A percentile compares a stretch with the other conserved stretches of the same genome.
Conservation (phyloP, 2,888 invertebrate species). For the Myopa testacea region DNA sequence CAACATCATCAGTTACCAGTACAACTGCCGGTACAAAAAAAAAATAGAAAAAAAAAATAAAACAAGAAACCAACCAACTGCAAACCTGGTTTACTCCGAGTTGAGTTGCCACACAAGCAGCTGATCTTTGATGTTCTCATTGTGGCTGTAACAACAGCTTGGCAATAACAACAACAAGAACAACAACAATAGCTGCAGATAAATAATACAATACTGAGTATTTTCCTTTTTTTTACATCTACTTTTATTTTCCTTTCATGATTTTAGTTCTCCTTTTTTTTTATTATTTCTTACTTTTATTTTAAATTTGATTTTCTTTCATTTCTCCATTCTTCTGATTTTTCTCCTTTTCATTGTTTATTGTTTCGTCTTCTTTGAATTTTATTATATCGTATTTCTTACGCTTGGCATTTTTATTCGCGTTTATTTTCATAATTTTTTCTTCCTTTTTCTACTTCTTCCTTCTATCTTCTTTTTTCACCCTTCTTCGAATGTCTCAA, state of each 20-base stretch:
- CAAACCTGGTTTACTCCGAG: slow-evolving; percentile 14
- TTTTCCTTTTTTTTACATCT: background rate
- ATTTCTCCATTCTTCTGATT: background rate
- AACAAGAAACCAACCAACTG: background rate
- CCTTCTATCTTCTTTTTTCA: background rate
- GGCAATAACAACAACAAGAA: background rate
- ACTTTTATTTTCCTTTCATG: background rate
- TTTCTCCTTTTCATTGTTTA: background rate
- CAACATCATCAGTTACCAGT: background rate
- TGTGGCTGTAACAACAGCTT: slow-evolving; percentile 7
- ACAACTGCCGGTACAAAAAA: too few relatives aligned
- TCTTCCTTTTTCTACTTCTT: too few relatives aligned
- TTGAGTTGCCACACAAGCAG: slow-evolving; percentile 26
- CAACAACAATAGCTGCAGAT: background rate
- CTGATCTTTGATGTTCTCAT: slow-evolving; percentile 23
- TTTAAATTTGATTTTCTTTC: background rate
- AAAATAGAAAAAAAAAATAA: background rate
- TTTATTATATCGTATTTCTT: background rate
- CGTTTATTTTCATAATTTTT: too few relatives aligned
- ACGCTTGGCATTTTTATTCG: background rate
- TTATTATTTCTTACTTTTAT: background rate
- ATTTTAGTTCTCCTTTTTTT: background rate
- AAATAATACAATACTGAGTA: background rate
- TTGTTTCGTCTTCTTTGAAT: slow-evolving; percentile 4
- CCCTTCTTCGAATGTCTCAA: background rate